These are phyloP conservation scores for Drosophila auraria DNA, from an alignment of 1,140 invertebrate genomes.

Conservation along the genomic window DNA sequence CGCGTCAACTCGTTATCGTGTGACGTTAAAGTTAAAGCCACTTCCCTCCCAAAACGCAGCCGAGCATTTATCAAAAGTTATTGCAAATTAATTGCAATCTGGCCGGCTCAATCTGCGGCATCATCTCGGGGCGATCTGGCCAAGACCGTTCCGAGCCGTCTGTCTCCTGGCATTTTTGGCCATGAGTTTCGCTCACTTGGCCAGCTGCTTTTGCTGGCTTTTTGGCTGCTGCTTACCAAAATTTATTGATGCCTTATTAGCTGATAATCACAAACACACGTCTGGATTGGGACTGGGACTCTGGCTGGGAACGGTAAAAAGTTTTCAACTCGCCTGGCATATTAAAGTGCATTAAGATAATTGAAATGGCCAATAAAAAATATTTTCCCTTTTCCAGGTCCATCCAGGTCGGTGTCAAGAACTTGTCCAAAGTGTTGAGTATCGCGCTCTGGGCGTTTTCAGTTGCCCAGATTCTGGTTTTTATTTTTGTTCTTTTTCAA, in stretches of 20 bases:
- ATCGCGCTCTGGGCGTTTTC: slow-evolving; percentile 79
- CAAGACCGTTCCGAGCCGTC: slow-evolving; percentile 49
- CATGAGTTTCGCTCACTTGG: slow-evolving; percentile 4
- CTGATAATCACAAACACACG: slow-evolving; percentile 78
- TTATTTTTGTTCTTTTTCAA: slow-evolving; percentile 10
- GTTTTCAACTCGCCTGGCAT: slow-evolving; percentile 57
- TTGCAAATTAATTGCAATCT: slow-evolving; percentile 84
- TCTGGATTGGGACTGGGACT: slow-evolving; percentile 6
- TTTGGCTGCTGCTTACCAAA: slow-evolving; percentile 54
- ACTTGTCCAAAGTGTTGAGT: slow-evolving; percentile 81
- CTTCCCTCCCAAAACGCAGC: slow-evolving; percentile 41
- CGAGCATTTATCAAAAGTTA: slow-evolving; percentile 82
- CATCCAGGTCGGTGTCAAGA: slow-evolving; percentile 64
- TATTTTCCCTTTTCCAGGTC: slow-evolving; percentile 68
- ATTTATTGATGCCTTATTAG: slow-evolving; percentile 77
- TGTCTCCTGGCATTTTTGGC: slow-evolving; percentile 55
- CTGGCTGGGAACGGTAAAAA: slow-evolving; percentile 67
- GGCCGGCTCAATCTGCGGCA: slow-evolving; percentile 58
- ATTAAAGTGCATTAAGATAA: slow-evolving; percentile 84
- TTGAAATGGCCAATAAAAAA: slow-evolving; percentile 85
- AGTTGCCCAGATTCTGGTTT: slow-evolving; percentile 34
- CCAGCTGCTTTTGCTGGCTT: slow-evolving; percentile 12
- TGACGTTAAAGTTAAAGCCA: slow-evolving; percentile 71
- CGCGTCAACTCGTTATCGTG: slow-evolving; percentile 77
- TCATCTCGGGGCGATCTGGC: slow-evolving; percentile 75